Conservation (phyloP, 2,888 invertebrate species). For the Nomada goodeniana region DNA sequence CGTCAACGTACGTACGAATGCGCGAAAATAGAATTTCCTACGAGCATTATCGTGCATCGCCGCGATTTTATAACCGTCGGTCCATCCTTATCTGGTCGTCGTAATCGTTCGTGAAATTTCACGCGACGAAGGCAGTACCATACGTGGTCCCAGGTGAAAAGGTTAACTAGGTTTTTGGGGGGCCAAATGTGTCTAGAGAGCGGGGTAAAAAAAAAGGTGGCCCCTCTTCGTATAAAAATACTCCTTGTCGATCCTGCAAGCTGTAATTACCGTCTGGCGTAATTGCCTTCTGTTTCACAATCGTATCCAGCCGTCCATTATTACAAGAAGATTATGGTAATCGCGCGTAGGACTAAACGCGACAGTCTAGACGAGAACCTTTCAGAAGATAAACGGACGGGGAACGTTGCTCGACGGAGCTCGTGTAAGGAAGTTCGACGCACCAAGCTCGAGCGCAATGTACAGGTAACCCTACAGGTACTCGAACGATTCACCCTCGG, state of each 20-base stretch:
- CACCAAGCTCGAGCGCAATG: too few relatives aligned
- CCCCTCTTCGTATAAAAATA: too few relatives aligned
- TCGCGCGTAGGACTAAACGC: slow-evolving; percentile 17
- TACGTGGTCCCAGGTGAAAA: slow-evolving; percentile 19
- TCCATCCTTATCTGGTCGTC: slow-evolving; percentile 23
- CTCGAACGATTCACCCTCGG: slow-evolving; percentile 38
- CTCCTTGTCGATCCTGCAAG: too few relatives aligned
- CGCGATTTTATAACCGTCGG: slow-evolving; percentile 55
- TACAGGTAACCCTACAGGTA: neutral
- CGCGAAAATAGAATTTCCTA: neutral
- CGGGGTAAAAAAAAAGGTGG: too few relatives aligned
- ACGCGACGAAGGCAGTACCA: slow-evolving; percentile 3
- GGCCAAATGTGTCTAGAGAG: slow-evolving; percentile 2
- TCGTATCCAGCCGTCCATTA: neutral
- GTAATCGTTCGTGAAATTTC: slow-evolving; percentile 48
- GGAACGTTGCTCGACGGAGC: neutral
- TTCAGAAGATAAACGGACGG: slow-evolving; percentile 2
- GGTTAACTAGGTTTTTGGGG: slow-evolving; percentile 37
- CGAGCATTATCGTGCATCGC: slow-evolving; percentile 23
- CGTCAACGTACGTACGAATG: neutral
- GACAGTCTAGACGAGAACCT: slow-evolving; percentile 8
- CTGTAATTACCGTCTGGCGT: too few relatives aligned
- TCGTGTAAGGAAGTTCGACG: slow-evolving; percentile 19
- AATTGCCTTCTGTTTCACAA: too few relatives aligned
- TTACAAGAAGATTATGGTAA: slow-evolving; percentile 30